Percentiles rank a stretch among this genome's conserved stretches.
These are phyloP conservation scores for Ophioninae sp. DNA, from an alignment of 2,888 invertebrate genomes.

Conservation along the genomic window DNA sequence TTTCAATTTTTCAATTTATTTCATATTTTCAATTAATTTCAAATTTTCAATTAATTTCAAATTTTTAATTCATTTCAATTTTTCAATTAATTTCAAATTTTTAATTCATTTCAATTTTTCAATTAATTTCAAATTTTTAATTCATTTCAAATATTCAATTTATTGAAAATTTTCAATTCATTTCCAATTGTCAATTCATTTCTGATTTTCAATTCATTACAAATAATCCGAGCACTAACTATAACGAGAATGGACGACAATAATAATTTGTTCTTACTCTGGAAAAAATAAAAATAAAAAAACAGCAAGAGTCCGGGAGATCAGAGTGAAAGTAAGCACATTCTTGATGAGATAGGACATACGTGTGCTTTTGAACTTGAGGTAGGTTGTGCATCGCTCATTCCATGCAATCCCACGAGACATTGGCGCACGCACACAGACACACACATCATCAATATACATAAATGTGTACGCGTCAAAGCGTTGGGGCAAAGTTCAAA, in stretches of 20 bases:
- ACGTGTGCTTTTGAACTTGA: conserved; percentile 44
- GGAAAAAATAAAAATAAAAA: neutral
- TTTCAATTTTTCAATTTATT: too few species aligned
- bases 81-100: too few species aligned
- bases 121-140: too few species aligned
- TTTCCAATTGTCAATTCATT: too few species aligned
- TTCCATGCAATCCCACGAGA: conserved; percentile 55
- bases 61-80: too few species aligned
- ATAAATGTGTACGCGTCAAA: conserved; percentile 32
- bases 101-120: too few species aligned
- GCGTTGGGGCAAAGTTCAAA: conserved; percentile 65
- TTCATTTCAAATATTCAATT: too few species aligned
- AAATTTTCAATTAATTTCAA: too few species aligned
- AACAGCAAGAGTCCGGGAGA: neutral
- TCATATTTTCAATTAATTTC: too few species aligned
- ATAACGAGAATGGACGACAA: conserved; percentile 33
- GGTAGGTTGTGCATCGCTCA: conserved; percentile 47
- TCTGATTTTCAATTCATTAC: neutral
- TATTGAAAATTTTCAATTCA: too few species aligned
- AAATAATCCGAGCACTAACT: conserved; percentile 14
- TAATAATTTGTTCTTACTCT: neutral
- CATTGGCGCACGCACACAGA: conserved; percentile 31
- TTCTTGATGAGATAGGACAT: conserved; percentile 15
- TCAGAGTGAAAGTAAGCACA: neutral
- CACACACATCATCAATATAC: neutral